A percentile compares a stretch with the other conserved stretches of the same genome.
phyloP scores from a whole-genome alignment of 2,113 vertebrate genomes.

The Otocyon megalotis region DNA sequence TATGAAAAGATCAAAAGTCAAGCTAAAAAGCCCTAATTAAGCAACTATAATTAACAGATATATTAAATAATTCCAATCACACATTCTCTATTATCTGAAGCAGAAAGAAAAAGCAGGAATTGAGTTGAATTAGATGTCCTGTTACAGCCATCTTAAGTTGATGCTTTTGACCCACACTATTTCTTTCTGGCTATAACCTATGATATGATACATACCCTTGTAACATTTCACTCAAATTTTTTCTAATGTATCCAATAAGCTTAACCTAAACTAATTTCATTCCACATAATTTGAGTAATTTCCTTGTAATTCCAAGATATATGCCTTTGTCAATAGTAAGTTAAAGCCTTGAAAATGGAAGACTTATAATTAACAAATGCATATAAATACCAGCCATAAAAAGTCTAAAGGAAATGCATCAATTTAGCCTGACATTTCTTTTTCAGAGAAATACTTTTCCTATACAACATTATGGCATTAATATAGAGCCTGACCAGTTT shows the following conservation, averaged over 20 bases:
- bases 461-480: slow-evolving; percentile 31
- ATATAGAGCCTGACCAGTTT: not conserved
- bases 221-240: slow-evolving; percentile 5
- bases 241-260: slow-evolving; percentile 25
- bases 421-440: not conserved
- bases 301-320: slow-evolving; percentile 41
- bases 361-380: slow-evolving; percentile 5
- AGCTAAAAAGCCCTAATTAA: slow-evolving; percentile 40
- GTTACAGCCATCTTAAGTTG: not conserved
- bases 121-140: slow-evolving; percentile 15
- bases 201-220: not conserved
- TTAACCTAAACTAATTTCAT: slow-evolving; percentile 41
- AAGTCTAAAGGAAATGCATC: slow-evolving; percentile 45
- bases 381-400: slow-evolving; percentile 45
- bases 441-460: not conserved
- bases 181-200: not conserved
- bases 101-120: not conserved
- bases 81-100: not conserved
- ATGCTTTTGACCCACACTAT: not conserved
- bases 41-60: slow-evolving; percentile 37
- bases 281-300: slow-evolving; percentile 22
- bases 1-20: slow-evolving; percentile 50
- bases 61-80: slow-evolving; percentile 19
- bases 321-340: not conserved
- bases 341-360: slow-evolving; percentile 5